Evolutionary conservation across 2,888 invertebrate genomes (phyloP).

Genomic region (Ptilodon capucinus): DNA sequence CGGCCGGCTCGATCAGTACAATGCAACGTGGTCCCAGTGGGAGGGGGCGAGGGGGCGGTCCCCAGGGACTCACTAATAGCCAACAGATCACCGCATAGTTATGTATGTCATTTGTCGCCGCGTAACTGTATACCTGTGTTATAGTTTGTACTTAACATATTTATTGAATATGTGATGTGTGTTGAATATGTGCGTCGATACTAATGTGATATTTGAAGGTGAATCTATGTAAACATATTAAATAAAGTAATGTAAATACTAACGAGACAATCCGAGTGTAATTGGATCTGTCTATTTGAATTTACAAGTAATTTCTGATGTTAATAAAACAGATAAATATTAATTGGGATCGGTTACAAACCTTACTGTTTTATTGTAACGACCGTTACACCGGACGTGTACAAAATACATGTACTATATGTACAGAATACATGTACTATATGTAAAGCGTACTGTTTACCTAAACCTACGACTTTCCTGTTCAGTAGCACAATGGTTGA

Average conservation of each 20-base stretch:
- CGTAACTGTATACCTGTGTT: conserved; percentile 4
- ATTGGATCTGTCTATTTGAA: not conserved
- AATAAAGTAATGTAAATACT: not conserved
- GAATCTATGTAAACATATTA: not conserved
- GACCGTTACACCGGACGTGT: not conserved
- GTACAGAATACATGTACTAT: too few species aligned
- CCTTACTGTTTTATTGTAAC: not conserved
- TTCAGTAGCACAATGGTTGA: not conserved
- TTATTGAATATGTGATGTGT: not conserved
- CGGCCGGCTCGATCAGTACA: too few species aligned
- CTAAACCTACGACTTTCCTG: too few species aligned
- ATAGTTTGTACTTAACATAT: conserved; percentile 10
- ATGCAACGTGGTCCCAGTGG: not conserved
- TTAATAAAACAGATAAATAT: not conserved
- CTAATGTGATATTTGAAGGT: not conserved
- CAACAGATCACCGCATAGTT: not conserved
- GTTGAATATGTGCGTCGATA: not conserved
- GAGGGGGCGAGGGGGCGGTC: not conserved
- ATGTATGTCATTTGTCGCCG: not conserved
- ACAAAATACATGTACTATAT: too few species aligned
- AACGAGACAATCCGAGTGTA: not conserved
- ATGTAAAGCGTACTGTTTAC: too few species aligned
- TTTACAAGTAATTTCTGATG: not conserved
- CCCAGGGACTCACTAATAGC: not conserved
- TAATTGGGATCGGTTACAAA: not conserved